A percentile compares a stretch with the other conserved stretches of the same genome.
Evolutionary conservation across 2,797 vertebrate genomes (phyloP).

Genomic region (Prionace glauca): DNA sequence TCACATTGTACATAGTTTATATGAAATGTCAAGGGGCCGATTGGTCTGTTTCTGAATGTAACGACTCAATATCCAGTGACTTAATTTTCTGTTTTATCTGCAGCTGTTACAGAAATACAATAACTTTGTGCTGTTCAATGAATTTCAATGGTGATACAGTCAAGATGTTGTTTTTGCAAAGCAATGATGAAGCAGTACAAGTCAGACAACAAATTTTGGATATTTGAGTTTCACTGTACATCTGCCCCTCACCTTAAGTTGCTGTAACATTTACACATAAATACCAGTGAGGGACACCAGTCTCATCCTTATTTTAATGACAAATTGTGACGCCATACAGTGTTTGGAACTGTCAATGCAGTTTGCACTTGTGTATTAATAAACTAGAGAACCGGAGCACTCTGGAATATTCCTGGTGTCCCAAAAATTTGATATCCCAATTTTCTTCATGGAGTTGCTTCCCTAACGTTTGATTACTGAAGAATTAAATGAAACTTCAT

Average conservation of each 20-base stretch:
- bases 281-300: not conserved
- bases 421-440: not conserved
- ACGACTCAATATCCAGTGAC: not conserved
- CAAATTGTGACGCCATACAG: not conserved
- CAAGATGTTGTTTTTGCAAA: not conserved
- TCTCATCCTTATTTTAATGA: not conserved
- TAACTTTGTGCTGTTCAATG: not conserved
- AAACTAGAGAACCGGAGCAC: not conserved
- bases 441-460: not conserved
- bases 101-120: not conserved
- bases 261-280: not conserved
- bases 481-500: not conserved
- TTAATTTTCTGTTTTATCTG: not conserved
- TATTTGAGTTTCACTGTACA: not conserved
- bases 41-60: not conserved
- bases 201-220: not conserved
- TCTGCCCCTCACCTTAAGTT: not conserved
- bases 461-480: not conserved
- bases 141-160: not conserved
- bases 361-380: not conserved
- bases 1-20: too few species aligned
- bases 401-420: not conserved
- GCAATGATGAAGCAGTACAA: not conserved
- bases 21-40: not conserved
- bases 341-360: not conserved